These are phyloP conservation scores for Leuctra nigra DNA, from an alignment of 2,888 invertebrate species.

Conservation along the genomic window DNA sequence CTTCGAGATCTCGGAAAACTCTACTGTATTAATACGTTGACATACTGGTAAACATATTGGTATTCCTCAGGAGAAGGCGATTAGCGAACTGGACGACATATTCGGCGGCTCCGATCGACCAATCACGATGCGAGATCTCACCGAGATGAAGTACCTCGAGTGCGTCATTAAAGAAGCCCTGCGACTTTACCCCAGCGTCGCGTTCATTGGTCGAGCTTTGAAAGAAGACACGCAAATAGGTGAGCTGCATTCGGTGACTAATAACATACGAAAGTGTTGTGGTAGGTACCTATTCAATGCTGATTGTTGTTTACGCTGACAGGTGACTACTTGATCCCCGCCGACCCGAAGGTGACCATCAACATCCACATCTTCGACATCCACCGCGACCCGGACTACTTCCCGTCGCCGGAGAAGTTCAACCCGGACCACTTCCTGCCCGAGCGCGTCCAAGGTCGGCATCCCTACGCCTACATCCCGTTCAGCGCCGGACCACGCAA, in stretches of 20 bases:
- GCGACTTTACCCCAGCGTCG: slow-evolving; percentile 39
- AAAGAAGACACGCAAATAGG: slow-evolving; percentile 31
- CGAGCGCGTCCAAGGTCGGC: slow-evolving; percentile 43
- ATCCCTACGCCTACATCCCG: no score
- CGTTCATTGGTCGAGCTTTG: slow-evolving; percentile 35
- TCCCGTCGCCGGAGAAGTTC: slow-evolving; percentile 56
- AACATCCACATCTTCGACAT: slow-evolving; percentile 55
- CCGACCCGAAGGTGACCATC: slow-evolving; percentile 43
- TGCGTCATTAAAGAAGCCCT: slow-evolving; percentile 39
- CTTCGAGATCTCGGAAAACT: no score
- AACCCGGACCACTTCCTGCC: slow-evolving; percentile 64
- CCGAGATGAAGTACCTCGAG: slow-evolving; percentile 37
- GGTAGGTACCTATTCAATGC: no score
- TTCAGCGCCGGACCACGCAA: slow-evolving; percentile 39
- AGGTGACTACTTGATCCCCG: slow-evolving; percentile 48
- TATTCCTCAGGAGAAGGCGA: slow-evolving; percentile 39
- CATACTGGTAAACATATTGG: no score
- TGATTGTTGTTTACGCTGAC: no score
- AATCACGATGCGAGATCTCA: slow-evolving; percentile 40
- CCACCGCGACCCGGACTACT: slow-evolving; percentile 56
- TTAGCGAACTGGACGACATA: slow-evolving; percentile 42
- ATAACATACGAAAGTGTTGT: no score
- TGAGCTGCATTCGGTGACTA: no score
- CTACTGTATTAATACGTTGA: no score
- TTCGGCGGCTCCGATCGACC: slow-evolving; percentile 39